Evolutionary conservation across 2,888 invertebrate species (phyloP).

Genomic region (Temnothorax ravouxi): DNA sequence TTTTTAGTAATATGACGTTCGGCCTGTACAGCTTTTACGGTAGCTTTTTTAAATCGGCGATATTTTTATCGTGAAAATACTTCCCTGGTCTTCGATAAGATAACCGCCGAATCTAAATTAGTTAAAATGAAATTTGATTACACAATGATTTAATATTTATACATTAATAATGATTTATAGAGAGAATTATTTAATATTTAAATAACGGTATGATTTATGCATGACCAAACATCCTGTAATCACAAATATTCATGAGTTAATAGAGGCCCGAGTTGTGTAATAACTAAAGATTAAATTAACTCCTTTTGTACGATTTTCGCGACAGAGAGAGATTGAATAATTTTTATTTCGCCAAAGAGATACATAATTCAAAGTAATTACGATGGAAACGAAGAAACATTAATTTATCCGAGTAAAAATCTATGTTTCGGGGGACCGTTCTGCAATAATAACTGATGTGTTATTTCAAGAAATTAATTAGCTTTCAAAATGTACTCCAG

Average conservation of each 20-base stretch:
- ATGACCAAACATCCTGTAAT: slow-evolving; percentile 24
- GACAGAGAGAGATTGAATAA: not conserved
- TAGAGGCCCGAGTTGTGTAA: not conserved
- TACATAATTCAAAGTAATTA: slow-evolving; percentile 18
- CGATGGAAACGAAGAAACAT: not conserved
- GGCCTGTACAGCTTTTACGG: not conserved
- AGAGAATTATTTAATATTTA: slow-evolving; percentile 24
- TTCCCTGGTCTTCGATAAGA: not conserved
- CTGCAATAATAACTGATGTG: not conserved
- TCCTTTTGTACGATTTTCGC: slow-evolving; percentile 11
- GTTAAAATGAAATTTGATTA: slow-evolving; percentile 18
- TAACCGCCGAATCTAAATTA: not conserved
- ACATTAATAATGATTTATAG: slow-evolving; percentile 14
- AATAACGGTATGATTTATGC: slow-evolving; percentile 33
- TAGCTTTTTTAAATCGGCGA: not conserved
- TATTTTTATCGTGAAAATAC: not conserved
- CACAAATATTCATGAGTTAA: slow-evolving; percentile 39
- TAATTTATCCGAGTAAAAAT: slow-evolving; percentile 11
- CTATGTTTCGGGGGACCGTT: not conserved
- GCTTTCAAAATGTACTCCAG: slow-evolving; percentile 35
- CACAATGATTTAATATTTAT: slow-evolving; percentile 9
- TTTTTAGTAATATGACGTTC: not conserved
- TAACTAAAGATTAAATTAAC: slow-evolving; percentile 41
- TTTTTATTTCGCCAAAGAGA: not conserved
- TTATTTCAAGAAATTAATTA: slow-evolving; percentile 41